Evolutionary conservation across 2,113 vertebrate species (phyloP).

Genomic region (Gallinago jamesoni): DNA sequence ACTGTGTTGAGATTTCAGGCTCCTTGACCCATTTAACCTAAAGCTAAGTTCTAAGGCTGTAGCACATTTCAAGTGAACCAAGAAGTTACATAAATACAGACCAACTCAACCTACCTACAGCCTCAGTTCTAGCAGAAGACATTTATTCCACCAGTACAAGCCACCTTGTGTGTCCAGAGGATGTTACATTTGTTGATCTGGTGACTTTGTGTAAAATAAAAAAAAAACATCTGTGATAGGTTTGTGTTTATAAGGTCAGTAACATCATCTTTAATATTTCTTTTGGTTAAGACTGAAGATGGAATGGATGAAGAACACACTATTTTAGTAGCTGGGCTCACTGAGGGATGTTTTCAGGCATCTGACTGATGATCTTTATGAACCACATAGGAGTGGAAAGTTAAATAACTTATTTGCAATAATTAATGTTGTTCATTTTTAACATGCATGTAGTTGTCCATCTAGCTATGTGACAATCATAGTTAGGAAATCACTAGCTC

Average conservation of each 20-base stretch:
- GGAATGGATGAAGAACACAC: background rate
- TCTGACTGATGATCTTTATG: background rate
- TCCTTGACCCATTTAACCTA: background rate
- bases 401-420: background rate
- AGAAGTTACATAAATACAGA: background rate
- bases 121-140: background rate
- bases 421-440: background rate
- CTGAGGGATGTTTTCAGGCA: background rate
- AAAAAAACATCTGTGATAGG: background rate
- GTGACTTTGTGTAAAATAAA: accelerated
- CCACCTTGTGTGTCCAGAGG: background rate
- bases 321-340: background rate
- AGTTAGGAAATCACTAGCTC: background rate
- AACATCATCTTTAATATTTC: background rate
- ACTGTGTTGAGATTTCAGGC: background rate
- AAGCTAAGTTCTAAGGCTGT: background rate
- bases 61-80: background rate
- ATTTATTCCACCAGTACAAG: background rate
- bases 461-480: background rate
- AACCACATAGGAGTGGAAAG: background rate
- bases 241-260: background rate
- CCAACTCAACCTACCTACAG: background rate
- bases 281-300: background rate
- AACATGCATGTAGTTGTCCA: background rate
- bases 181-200: background rate